These are phyloP conservation scores for Sciurus vulgaris DNA, from an alignment of 2,797 vertebrate genomes.

Conservation along the genomic window DNA sequence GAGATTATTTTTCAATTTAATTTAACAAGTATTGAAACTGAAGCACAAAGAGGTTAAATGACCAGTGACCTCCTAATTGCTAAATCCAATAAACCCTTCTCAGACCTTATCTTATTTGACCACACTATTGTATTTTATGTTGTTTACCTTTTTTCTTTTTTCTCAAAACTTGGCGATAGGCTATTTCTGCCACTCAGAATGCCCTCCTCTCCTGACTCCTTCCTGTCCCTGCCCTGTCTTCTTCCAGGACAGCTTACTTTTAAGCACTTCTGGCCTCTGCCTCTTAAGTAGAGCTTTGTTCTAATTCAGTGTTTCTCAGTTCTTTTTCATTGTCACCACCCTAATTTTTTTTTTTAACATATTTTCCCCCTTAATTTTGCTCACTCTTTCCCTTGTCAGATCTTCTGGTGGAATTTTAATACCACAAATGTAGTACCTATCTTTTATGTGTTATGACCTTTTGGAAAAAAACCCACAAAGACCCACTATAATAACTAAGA, in stretches of 20 bases:
- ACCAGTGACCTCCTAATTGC: constrained; percentile 79
- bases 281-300: neutral
- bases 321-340: neutral
- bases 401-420: neutral
- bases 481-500: neutral
- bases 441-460: neutral
- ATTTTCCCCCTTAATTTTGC: neutral
- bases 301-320: neutral
- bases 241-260: neutral
- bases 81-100: constrained; percentile 79
- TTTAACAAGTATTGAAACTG: constrained; percentile 81
- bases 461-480: neutral
- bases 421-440: neutral
- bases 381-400: neutral
- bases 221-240: neutral
- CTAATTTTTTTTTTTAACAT: neutral
- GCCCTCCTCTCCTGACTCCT: neutral
- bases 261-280: neutral
- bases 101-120: constrained; percentile 68
- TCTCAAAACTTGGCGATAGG: neutral
- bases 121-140: constrained; percentile 44
- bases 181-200: neutral
- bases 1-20: constrained; percentile 82
- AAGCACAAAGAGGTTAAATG: constrained; percentile 81
- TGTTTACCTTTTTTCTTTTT: constrained; percentile 49